Evolutionary conservation across 2,113 vertebrate genomes (phyloP), one percentile per base, ranked within the genome.

Genomic region (Serilophus lunatus): DNA sequence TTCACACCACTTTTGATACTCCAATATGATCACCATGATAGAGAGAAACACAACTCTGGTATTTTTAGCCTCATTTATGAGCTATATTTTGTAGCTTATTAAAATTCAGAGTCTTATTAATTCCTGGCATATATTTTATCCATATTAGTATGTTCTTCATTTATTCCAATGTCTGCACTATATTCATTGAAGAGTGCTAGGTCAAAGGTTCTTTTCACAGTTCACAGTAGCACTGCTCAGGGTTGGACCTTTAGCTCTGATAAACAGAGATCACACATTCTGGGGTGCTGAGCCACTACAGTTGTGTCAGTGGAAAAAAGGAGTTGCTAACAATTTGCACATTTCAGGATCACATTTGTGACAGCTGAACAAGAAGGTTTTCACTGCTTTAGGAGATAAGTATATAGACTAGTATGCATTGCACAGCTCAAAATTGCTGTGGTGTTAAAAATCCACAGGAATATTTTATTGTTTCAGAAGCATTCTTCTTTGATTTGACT

Each of bases 381-480:
- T 82, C 45, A n/a, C 1, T 3, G 66, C 24, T 88, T 90, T 9
- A 54, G 44, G 72, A 85, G 49, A 45, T 40, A 28, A 64, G 53
- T 42, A 19, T 42, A 7, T 42, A 38, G 66, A 54, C 35, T 20
- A 36, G 25, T 12, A 6, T 31, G 47, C 42, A 23, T 12, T 78
- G 63, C 33, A 40, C 47, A 59, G 68, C 42, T 81, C 77, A 66
- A 77, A 92, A 77, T 18, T 82, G 80, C 91, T 86, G 60, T 16
- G 51, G 71, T 83, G 72, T 81, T 93, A 81, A 74, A 95, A 96
- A 86, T 60, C 64, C 86, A 31, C 19, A 18, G 76, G 76, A 86
- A 44, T 88, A 75, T 81, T 77, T 83, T 57, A 81, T 81, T 86
- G 68, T 82, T 86, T 66, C 68, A 56, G 83, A 88, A 86, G 71